Evolutionary conservation across 2,797 vertebrate genomes (phyloP).

Genomic region (Amazonetta brasiliensis): DNA sequence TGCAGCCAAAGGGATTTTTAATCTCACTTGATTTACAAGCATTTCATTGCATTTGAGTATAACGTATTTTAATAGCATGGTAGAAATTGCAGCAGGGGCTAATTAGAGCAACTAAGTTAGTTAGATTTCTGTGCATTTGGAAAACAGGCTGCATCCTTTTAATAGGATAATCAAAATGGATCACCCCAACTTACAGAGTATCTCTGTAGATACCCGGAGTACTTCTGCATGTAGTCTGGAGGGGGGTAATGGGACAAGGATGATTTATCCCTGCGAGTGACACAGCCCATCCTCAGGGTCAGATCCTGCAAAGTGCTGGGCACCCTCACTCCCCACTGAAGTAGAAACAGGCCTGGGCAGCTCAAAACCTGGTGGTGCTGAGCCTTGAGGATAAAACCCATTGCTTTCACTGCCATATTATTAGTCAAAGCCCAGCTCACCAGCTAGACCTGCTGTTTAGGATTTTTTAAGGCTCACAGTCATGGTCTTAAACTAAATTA

Average conservation of each 20-base stretch:
- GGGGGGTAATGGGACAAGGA: not conserved
- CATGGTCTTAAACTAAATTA: slow-evolving; percentile 49
- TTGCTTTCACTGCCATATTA: slow-evolving; percentile 1
- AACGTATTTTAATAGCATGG: slow-evolving; percentile 42
- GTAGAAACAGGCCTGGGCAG: not conserved
- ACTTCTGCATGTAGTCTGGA: not conserved
- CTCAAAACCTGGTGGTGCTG: not conserved
- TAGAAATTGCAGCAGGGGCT: slow-evolving; percentile 57
- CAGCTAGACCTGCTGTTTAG: not conserved
- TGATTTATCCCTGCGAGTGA: not conserved
- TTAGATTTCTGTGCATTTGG: slow-evolving; percentile 37
- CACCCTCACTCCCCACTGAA: not conserved
- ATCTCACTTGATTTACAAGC: slow-evolving; percentile 71
- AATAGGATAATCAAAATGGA: slow-evolving; percentile 41
- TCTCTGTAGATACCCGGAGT: not conserved
- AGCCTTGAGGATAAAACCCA: not conserved
- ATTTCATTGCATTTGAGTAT: slow-evolving; percentile 55
- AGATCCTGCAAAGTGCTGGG: not conserved
- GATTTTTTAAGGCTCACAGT: slow-evolving; percentile 57
- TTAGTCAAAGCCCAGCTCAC: not conserved
- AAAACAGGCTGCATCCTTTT: slow-evolving; percentile 40
- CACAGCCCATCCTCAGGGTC: not conserved
- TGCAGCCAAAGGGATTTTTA: slow-evolving; percentile 53
- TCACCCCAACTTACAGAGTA: not conserved
- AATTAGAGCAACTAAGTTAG: slow-evolving; percentile 40